These are phyloP conservation scores for Callyntrura guangdongensis DNA, from an alignment of 2,888 invertebrate species.

Conservation along the genomic window DNA sequence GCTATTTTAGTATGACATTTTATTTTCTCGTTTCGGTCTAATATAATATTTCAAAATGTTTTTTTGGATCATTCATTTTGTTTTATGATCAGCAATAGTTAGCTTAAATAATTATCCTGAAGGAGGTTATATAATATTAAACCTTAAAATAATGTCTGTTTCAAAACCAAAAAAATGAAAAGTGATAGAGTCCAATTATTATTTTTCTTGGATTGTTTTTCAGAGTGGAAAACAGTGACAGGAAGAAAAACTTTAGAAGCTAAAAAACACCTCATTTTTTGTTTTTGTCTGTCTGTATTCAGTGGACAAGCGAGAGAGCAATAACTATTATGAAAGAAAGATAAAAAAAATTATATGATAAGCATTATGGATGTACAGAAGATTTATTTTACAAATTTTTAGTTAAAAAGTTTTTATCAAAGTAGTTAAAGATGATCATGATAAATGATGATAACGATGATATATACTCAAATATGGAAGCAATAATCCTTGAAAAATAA, in stretches of 20 bases:
- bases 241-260: slow-evolving; percentile 74
- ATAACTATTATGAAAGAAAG: slow-evolving; percentile 23
- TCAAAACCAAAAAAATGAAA: slow-evolving; percentile 18
- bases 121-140: slow-evolving; percentile 18
- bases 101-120: slow-evolving; percentile 18
- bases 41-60: slow-evolving; percentile 33
- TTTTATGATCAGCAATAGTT: slow-evolving; percentile 11
- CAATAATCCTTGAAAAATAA: slow-evolving; percentile 27
- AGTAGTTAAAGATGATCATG: neutral
- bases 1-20: slow-evolving; percentile 16
- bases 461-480: slow-evolving; percentile 38
- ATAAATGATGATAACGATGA: slow-evolving; percentile 16
- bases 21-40: slow-evolving; percentile 46
- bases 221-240: slow-evolving; percentile 74
- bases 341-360: slow-evolving; percentile 1
- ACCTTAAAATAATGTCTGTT: slow-evolving; percentile 9
- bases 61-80: slow-evolving; percentile 16
- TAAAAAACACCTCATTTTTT: slow-evolving; percentile 50
- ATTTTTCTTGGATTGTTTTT: slow-evolving; percentile 73
- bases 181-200: slow-evolving; percentile 62
- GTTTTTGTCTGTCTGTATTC: slow-evolving; percentile 44
- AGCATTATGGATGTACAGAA: slow-evolving; percentile 23
- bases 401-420: slow-evolving; percentile 33
- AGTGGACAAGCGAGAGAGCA: slow-evolving; percentile 61
- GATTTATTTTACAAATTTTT: slow-evolving; percentile 50